phyloP scores from a whole-genome alignment of 30 jellyfish, hydroid and myxozoan species.

The Hydractinia symbiolongicarpus region DNA sequence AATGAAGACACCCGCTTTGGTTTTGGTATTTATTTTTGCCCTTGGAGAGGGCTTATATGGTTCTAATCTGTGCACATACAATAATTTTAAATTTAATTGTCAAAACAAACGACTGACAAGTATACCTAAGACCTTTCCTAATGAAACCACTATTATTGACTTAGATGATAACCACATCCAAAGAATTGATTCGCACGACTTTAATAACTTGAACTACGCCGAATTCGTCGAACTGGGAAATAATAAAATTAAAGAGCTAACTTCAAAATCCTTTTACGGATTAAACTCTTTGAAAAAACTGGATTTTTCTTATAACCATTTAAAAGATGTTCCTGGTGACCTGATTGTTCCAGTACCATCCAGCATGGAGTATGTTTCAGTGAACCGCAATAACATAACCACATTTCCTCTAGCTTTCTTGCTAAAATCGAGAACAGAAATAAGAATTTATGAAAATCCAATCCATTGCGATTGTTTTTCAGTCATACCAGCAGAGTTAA shows the following conservation, averaged over 20 bases:
- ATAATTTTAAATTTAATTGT: too few species aligned
- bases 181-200: background rate
- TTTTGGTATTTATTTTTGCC: too few species aligned
- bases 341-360: background rate
- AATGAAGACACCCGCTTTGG: too few species aligned
- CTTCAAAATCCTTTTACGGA: conserved; percentile 19
- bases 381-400: background rate
- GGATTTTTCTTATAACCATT: background rate
- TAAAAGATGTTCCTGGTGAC: background rate
- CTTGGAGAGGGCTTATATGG: too few species aligned
- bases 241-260: background rate
- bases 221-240: background rate
- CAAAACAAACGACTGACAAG: too few species aligned
- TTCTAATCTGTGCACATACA: too few species aligned
- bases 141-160: background rate
- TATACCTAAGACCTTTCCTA: conserved; percentile 2
- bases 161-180: background rate
- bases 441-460: background rate
- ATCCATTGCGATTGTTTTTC: conserved; percentile 22
- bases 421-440: background rate
- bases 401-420: conserved; percentile 7
- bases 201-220: background rate
- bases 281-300: background rate
- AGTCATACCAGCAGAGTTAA: conserved; percentile 17
- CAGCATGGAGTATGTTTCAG: background rate